Evolutionary conservation across 2,797 vertebrate genomes (phyloP).

Genomic region (Enteromius treurensis): DNA sequence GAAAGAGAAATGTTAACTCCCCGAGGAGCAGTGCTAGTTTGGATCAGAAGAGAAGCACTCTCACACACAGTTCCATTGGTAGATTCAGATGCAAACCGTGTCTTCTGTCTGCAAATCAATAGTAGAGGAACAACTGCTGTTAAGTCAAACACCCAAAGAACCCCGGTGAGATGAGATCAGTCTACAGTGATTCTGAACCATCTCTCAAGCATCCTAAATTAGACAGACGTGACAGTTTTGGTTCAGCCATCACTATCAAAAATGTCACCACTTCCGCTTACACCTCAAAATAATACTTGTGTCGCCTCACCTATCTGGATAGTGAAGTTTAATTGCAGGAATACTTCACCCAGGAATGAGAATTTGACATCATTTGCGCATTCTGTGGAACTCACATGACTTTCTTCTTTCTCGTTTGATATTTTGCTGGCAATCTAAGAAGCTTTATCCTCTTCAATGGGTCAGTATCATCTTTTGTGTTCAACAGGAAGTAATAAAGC

Average conservation of each 20-base stretch:
- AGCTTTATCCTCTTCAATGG: neutral
- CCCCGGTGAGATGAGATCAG: constrained; percentile 26
- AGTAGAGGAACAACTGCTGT: constrained; percentile 39
- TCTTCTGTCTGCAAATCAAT: constrained; percentile 47
- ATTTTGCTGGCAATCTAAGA: neutral
- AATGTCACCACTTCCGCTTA: constrained; percentile 20
- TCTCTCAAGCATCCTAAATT: constrained; percentile 35
- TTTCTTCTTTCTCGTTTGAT: neutral
- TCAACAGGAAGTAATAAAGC: too few relatives aligned
- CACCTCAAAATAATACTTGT: constrained; percentile 11
- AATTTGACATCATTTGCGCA: neutral
- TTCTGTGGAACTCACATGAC: neutral
- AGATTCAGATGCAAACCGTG: constrained; percentile 44
- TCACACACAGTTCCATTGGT: constrained; percentile 36
- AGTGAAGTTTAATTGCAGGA: neutral
- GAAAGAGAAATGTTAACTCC: constrained; percentile 43
- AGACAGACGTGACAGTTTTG: constrained; percentile 14
- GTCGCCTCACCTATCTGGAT: neutral
- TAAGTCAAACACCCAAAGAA: constrained; percentile 46
- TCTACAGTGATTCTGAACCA: constrained; percentile 29
- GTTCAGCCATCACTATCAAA: constrained; percentile 16
- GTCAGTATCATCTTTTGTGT: too few relatives aligned
- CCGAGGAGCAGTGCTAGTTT: constrained; percentile 41
- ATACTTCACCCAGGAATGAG: neutral
- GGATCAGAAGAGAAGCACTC: constrained; percentile 43